A percentile compares a stretch with the other conserved stretches of the same genome.
phyloP scores from a whole-genome alignment of 2,888 invertebrate species.

The Lasius fuliginosus region DNA sequence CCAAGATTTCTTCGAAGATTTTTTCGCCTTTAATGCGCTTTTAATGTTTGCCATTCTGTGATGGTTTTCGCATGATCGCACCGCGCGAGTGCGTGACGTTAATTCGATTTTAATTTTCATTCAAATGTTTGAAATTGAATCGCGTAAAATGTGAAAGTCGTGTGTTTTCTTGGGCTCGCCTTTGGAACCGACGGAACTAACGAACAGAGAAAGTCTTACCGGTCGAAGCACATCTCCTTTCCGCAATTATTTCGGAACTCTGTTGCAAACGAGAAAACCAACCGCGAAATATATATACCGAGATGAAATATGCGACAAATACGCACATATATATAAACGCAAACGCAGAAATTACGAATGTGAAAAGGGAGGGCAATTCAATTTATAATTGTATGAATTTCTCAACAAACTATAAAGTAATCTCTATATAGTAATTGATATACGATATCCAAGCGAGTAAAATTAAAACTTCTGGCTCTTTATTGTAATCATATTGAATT shows the following conservation, averaged over 20 bases:
- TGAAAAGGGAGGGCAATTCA: not conserved
- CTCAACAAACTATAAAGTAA: not conserved
- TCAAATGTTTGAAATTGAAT: conserved; percentile 4
- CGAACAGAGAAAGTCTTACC: conserved; percentile 34
- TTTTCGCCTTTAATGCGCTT: not conserved
- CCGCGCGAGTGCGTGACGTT: not conserved
- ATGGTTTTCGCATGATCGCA: not conserved
- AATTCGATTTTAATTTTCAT: conserved; percentile 11
- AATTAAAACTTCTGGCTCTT: not conserved
- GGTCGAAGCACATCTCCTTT: not conserved
- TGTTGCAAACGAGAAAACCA: not conserved
- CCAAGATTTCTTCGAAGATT: not conserved
- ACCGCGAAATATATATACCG: not conserved
- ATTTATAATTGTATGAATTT: conserved; percentile 13
- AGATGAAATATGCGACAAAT: not conserved
- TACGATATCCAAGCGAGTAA: not conserved
- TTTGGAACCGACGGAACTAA: not conserved
- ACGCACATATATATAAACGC: not conserved
- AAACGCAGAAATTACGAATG: not conserved
- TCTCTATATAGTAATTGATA: not conserved
- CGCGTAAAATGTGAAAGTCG: not conserved
- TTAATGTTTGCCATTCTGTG: not conserved
- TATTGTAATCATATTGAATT: too few relatives aligned
- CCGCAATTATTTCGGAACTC: not conserved
- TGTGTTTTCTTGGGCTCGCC: not conserved